phyloP scores from a whole-genome alignment of 2,797 vertebrate species.

The Pantherophis vulpinus region DNA sequence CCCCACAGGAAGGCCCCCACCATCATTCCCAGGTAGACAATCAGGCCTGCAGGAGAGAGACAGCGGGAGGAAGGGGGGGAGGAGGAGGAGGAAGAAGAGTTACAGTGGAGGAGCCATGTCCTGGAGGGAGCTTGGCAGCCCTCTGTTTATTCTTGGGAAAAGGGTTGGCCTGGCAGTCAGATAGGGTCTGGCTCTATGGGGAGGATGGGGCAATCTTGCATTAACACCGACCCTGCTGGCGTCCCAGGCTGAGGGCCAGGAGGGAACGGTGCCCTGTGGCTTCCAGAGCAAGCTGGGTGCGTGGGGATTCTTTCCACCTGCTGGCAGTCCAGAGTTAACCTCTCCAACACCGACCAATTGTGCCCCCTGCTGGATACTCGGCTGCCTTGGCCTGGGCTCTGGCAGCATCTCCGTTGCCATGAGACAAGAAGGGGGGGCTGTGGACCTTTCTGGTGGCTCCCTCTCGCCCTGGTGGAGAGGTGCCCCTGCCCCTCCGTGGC shows the following conservation, averaged over 20 bases:
- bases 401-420: not conserved
- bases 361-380: not conserved
- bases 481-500: not conserved
- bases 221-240: not conserved
- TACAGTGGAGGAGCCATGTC: not conserved
- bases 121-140: not conserved
- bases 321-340: not conserved
- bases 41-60: conserved; percentile 78
- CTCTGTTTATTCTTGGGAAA: not conserved
- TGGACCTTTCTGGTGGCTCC: not conserved
- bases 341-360: not conserved
- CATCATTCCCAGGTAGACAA: conserved; percentile 98
- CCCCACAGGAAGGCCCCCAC: conserved; percentile 97
- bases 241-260: not conserved
- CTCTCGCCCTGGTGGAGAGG: not conserved
- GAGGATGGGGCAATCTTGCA: not conserved
- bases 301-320: not conserved
- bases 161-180: not conserved
- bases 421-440: not conserved
- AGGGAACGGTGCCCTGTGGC: not conserved
- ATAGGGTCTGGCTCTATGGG: not conserved
- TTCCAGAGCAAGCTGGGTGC: not conserved
- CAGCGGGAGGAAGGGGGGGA: not conserved
- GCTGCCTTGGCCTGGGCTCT: not conserved
- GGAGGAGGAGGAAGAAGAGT: not conserved